These are phyloP conservation scores for Aepyceros melampus DNA, from an alignment of 2,113 vertebrate genomes.

Conservation along the genomic window DNA sequence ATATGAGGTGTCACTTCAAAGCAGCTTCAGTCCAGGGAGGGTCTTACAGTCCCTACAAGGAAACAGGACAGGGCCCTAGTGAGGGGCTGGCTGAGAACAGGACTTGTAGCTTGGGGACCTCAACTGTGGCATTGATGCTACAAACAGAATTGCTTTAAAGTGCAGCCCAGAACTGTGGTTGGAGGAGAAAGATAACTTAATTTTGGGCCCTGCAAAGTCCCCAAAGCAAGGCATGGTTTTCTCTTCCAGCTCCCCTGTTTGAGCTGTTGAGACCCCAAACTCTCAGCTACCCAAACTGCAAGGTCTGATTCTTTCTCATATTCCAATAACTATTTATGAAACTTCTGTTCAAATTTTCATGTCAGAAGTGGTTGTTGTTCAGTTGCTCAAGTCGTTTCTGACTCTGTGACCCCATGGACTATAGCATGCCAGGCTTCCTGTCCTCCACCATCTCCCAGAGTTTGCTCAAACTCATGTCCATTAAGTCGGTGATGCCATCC, in stretches of 20 bases:
- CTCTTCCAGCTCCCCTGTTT: not conserved
- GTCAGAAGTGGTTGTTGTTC: not conserved
- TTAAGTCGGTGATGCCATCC: not conserved
- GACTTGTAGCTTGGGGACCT: not conserved
- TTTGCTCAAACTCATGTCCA: not conserved
- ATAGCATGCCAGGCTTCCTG: not conserved
- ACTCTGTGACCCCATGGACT: not conserved
- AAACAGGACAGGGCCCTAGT: not conserved
- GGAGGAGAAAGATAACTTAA: not conserved
- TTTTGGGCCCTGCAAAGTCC: not conserved
- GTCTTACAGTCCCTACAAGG: not conserved
- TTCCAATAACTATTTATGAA: slow-evolving; percentile 29
- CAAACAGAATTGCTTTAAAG: not conserved
- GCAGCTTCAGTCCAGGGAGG: not conserved
- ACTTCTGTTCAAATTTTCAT: not conserved
- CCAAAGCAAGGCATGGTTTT: not conserved
- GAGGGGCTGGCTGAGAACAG: not conserved
- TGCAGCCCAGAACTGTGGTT: not conserved
- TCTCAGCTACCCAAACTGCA: not conserved
- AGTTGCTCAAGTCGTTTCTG: not conserved
- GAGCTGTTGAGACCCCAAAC: not conserved
- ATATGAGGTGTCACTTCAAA: not conserved
- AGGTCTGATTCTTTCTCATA: not conserved
- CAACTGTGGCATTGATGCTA: too few relatives aligned
- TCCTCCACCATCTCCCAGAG: not conserved